These are phyloP conservation scores for Brachionichthys hirsutus DNA, from an alignment of 2,113 vertebrate genomes.

Conservation along the genomic window DNA sequence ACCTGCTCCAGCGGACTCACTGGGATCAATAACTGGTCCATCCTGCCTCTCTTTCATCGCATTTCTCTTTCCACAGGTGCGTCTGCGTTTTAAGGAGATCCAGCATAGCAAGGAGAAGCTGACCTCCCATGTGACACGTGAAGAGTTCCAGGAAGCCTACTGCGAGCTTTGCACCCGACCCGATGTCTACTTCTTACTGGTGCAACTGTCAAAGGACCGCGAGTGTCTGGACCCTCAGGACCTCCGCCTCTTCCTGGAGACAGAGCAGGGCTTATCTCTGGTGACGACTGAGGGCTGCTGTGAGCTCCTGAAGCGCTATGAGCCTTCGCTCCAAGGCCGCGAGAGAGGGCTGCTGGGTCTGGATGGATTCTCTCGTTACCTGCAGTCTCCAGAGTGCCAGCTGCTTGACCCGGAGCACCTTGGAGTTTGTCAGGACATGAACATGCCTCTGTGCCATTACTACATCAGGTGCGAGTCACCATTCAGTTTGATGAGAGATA, in stretches of 20 bases:
- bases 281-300: constrained; percentile 90
- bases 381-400: constrained; percentile 92
- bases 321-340: constrained; percentile 87
- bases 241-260: constrained; percentile 93
- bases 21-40: background rate
- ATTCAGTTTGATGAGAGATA: background rate
- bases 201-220: constrained; percentile 96
- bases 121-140: constrained; percentile 91
- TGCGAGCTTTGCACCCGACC: constrained; percentile 95
- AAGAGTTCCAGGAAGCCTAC: constrained; percentile 95
- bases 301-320: constrained; percentile 88
- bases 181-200: constrained; percentile 95
- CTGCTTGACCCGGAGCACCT: constrained; percentile 93
- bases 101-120: constrained; percentile 97
- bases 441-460: constrained; percentile 92
- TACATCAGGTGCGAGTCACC: constrained; percentile 80
- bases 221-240: constrained; percentile 95
- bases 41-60: background rate
- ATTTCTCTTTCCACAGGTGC: constrained; percentile 64
- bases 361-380: constrained; percentile 93
- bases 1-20: too few species aligned
- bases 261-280: constrained; percentile 90
- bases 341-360: constrained; percentile 90
- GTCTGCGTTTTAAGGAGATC: constrained; percentile 95
- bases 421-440: constrained; percentile 94